phyloP scores from a whole-genome alignment of 2,113 vertebrate genomes.

The Crotophaga sulcirostris region DNA sequence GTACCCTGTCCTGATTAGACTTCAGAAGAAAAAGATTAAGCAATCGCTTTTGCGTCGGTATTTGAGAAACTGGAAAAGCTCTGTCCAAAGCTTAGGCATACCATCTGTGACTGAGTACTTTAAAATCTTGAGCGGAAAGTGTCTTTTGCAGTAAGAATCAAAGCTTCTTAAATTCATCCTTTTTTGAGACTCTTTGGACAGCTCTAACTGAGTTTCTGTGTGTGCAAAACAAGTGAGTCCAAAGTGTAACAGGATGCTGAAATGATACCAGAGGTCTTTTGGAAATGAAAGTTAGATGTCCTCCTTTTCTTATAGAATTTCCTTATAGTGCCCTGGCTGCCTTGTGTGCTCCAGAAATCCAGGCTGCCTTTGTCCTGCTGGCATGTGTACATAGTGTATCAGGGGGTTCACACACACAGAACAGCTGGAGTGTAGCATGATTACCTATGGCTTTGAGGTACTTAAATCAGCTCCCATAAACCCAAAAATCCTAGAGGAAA shows the following conservation, averaged over 20 bases:
- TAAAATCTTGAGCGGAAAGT: background rate
- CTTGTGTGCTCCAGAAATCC: background rate
- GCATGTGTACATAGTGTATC: fast-evolving
- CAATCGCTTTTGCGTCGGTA: background rate
- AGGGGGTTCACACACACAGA: fast-evolving
- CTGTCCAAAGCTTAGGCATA: background rate
- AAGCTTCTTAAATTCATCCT: background rate
- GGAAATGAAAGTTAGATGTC: background rate
- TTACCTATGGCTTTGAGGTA: background rate
- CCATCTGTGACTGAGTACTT: slow-evolving; percentile 1
- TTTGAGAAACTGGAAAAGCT: background rate
- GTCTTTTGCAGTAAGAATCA: slow-evolving; percentile 15
- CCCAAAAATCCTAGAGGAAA: background rate
- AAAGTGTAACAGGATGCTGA: background rate
- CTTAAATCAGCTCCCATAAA: background rate
- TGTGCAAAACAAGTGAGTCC: background rate
- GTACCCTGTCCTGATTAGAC: slow-evolving; percentile 38
- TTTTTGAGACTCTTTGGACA: background rate
- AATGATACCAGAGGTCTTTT: background rate
- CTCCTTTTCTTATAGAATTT: background rate
- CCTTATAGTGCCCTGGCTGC: background rate
- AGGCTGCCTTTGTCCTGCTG: background rate
- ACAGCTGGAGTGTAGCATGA: background rate
- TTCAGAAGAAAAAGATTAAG: slow-evolving; percentile 52
- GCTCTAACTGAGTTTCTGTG: background rate